A percentile compares a stretch with the other conserved stretches of the same genome.
Conservation (phyloP, 2,888 invertebrate genomes). For the Eupithecia abbreviata region DNA sequence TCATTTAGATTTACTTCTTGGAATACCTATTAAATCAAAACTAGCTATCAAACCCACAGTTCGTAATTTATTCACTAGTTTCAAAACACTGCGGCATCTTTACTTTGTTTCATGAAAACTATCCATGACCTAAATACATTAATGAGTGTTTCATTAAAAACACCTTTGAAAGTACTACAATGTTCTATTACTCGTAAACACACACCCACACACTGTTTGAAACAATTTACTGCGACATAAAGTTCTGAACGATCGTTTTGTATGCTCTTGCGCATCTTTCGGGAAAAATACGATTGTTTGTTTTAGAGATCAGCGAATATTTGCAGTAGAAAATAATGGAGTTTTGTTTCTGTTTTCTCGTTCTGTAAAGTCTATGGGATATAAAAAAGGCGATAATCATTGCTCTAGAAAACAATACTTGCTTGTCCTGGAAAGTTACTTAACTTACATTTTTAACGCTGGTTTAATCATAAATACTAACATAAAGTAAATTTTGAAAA, state of each 20-base stretch:
- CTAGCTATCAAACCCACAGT: neutral
- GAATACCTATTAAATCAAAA: neutral
- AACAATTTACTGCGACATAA: constrained; percentile 59
- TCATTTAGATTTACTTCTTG: neutral
- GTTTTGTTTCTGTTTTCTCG: neutral
- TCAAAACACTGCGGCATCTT: constrained; percentile 17
- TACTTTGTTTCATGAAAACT: constrained; percentile 34
- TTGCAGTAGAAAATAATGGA: neutral
- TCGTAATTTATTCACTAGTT: constrained; percentile 6
- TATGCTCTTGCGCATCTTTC: constrained; percentile 5
- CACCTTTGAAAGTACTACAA: constrained; percentile 35
- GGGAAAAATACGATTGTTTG: constrained; percentile 12
- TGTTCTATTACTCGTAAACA: constrained; percentile 31
- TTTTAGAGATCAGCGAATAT: neutral
- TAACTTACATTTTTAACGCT: neutral
- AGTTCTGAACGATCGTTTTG: constrained; percentile 47
- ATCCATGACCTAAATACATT: constrained; percentile 45
- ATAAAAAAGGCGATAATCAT: neutral
- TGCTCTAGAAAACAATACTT: neutral
- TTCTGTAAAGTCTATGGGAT: neutral
- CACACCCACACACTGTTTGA: constrained; percentile 51
- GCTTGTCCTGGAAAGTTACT: neutral
- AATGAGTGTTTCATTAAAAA: constrained; percentile 39
- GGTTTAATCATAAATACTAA: too few relatives aligned
- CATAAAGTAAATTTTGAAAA: neutral